Evolutionary conservation across 2,797 vertebrate species (phyloP).

Genomic region (Coreius guichenoti): DNA sequence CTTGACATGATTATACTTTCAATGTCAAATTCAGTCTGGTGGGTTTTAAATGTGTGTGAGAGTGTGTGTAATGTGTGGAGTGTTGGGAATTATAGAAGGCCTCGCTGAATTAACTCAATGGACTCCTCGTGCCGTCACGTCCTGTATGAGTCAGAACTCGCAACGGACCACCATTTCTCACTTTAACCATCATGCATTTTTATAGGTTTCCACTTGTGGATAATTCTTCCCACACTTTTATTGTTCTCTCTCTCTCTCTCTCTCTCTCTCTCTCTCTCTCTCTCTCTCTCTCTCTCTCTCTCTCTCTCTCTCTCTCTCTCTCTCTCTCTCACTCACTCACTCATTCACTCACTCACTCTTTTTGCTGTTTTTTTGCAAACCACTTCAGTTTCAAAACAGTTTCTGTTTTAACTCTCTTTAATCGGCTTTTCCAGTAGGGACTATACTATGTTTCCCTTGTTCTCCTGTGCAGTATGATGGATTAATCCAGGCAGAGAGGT

Average conservation of each 20-base stretch:
- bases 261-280: background rate
- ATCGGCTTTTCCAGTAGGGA: conserved; percentile 53
- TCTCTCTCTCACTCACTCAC: conserved; percentile 14
- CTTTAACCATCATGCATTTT: conserved; percentile 5
- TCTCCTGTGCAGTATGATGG: conserved; percentile 40
- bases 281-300: conserved; percentile 5
- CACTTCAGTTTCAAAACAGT: too few relatives aligned
- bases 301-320: conserved; percentile 24
- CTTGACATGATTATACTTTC: conserved; percentile 4
- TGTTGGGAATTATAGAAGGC: background rate
- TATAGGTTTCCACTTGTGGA: background rate
- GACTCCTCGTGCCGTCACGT: background rate
- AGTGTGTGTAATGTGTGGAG: background rate
- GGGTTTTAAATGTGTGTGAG: background rate
- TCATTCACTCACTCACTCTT: background rate
- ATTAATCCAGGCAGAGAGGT: conserved; percentile 43
- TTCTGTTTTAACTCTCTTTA: conserved; percentile 50
- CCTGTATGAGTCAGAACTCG: conserved; percentile 1
- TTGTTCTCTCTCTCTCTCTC: background rate
- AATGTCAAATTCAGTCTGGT: background rate
- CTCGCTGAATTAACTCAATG: background rate
- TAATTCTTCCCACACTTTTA: background rate
- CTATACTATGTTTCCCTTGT: conserved; percentile 32
- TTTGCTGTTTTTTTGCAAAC: conserved; percentile 7
- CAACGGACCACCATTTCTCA: conserved; percentile 1